Base-by-base conservation (phyloP, 2,797 vertebrate species). In the Liparis tanakae region DNA sequence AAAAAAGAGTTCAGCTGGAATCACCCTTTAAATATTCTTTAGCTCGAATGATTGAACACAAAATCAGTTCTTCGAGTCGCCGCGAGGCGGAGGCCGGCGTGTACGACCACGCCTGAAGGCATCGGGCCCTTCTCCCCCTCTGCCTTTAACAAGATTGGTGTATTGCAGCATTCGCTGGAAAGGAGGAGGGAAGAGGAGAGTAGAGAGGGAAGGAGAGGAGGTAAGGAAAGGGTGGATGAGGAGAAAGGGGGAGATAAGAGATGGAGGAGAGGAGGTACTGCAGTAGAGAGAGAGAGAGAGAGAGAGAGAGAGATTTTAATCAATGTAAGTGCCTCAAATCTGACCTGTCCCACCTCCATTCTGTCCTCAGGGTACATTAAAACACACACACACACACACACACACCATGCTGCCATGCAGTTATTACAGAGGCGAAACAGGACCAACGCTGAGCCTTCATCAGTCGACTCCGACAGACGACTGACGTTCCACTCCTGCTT, bases 271-370 rank as follows among this genome's bases (percentile, higher is more conserved):
- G 30, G 61, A 71, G 73, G 67, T 15, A 78, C 62, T 85, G 89
- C 78, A 81, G 81, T 25, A 48, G 39, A 73, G 70, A 72, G 67
- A 68, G 67, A 79, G 50, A n/a, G n/a, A n/a, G n/a, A n/a, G n/a
- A n/a, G 48, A 20, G 43, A 50, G 46, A 36, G 56, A 76, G 68
- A 70, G 62, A 79, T 84, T 87, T 82, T 89, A 88, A 91, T 91
- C 87, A 89, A 66, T 37, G 55, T 85, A 85, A 89, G 85, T 89
- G 88, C 84, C 70, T 86, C 10, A 33, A 78, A 75, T 78, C 75
- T 78, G 79, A 85, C 72, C 79, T 57, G 78, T 85, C 76, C 70
- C 59, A 81, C 76, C 70, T 81, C 77, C 54, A 64, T 84, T 46
- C 55, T 73, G 74, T 82, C 67, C 66, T 83, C 66, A 70, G 78